Base-by-base conservation (phyloP, 2,888 invertebrate genomes). In the Acrocyrtus sp. region DNA sequence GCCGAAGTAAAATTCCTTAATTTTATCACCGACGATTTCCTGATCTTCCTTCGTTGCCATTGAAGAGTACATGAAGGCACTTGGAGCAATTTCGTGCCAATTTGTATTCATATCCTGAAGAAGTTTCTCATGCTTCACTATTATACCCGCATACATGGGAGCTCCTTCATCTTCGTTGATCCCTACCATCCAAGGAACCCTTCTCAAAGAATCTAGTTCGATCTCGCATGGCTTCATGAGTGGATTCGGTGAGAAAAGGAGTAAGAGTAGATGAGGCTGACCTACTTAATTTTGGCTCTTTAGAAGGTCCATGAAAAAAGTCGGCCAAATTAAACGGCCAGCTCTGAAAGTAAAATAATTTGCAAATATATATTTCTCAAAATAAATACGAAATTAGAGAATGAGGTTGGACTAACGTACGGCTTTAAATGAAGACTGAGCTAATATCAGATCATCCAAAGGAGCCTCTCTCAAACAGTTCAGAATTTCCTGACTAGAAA, bases 151-250 rank as follows among this genome's bases (percentile, higher is more conserved):
- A n/a, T 34, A 53, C 29, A 60, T 27, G 12, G 29, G 0, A 10
- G 41, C 24, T 4, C 70, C 62, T 57, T 70, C 70, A 29, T 70
- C 62, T 22, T 70, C 45, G 1, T 56, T 70, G 1, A 24, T 50
- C 1, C 70, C 70, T 5, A 57, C 19, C 41, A 70, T 47, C 19
- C 8, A 50, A 6, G 70, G 70, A n/a, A 70, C 50, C 12, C 2
- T 50, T n/a, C 1, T 12, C n/a, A 5, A 39, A 1, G 10, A 1
- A 1, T 8, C 8, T 22, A 17, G 12, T 17, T n/a, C 43, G 29
- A 41, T 41, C 17, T 17, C 43, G 3, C 5, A 57, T 15, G 10
- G 43, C 2, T 12, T 21, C 15, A 0, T 6, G 1, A 10, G 57
- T 22, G 12, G 43, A 43, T 21, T 57, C 43, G n/a, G 57, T 22